Evolutionary conservation across 2,113 vertebrate species (phyloP).

Genomic region (Patagioenas fasciata): DNA sequence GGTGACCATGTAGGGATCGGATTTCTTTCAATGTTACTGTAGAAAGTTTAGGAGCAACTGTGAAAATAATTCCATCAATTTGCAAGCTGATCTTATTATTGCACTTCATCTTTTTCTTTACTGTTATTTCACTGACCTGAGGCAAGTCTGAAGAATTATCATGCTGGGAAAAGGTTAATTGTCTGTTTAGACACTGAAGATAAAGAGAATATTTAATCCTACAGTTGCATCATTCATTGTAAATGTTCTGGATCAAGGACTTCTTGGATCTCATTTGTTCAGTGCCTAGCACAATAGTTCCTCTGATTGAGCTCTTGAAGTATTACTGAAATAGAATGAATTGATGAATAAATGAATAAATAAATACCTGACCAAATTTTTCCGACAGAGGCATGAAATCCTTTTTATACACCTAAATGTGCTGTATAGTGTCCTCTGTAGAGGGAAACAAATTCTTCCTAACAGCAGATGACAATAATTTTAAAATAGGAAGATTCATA

Average conservation of each 20-base stretch:
- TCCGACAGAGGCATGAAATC: not conserved
- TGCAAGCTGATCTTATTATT: not conserved
- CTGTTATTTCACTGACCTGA: not conserved
- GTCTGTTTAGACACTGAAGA: not conserved
- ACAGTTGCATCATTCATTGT: not conserved
- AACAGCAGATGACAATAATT: not conserved
- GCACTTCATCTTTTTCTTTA: not conserved
- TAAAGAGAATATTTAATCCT: not conserved
- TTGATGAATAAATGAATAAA: conserved; percentile 44
- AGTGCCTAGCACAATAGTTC: not conserved
- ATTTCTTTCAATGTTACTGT: not conserved
- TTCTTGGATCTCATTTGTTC: conserved; percentile 7
- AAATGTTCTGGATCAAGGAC: not conserved
- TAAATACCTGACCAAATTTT: not conserved
- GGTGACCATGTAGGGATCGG: not conserved
- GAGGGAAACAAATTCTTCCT: not conserved
- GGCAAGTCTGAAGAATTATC: not conserved
- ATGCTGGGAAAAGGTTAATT: not conserved
- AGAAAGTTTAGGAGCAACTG: not conserved
- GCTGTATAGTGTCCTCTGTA: not conserved
- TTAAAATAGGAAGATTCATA: not conserved
- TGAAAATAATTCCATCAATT: not conserved
- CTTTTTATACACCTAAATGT: not conserved
- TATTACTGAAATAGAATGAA: conserved; percentile 19
- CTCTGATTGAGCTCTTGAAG: not conserved